Evolutionary conservation across 2,113 vertebrate species (phyloP), one percentile per base, ranked within the genome.

Genomic region (Eonycteris spelaea): DNA sequence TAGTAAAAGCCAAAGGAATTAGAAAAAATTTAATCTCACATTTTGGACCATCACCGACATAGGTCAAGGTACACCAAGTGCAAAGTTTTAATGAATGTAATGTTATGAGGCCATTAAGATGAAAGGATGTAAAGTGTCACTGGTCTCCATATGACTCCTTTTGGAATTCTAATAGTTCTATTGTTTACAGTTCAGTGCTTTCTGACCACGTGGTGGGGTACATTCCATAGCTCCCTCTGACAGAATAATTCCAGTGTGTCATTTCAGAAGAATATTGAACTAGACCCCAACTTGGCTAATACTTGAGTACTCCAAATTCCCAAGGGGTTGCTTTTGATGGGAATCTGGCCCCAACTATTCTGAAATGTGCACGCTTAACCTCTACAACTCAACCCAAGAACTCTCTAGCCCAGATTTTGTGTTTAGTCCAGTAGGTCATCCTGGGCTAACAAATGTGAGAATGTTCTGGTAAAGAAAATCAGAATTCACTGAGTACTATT

Each of bases 211-310:
- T 68, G 86, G 48, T 75, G 24, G 68, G 71, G 68, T 92, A 79
- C 94, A 97, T 97, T 97, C 96, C 97, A 90, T 24, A 92, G 96
- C 79, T 86, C 71, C 84, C 79, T 83, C 95, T 92, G 96, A 95
- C 95, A 85, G 91, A 94, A 96, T 97, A 87, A 96, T 95, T 97
- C 96, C 97, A 96, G 67, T 97, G 95, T 97, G 97, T 96, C 96
- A 96, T 90, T 97, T 93, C 93, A 92, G 94, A 96, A 94, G 91
- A 97, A 97, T 95, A 97, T 43, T 96, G 96, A 97, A 97, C 97
- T 96, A 91, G 97, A 93, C 96, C 94, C 75, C 80, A 84, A 93
- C 82, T 97, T 96, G 97, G 96, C 97, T 90, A 95, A 95, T 87
- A 77, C 55, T 91, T 84, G 85, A 97, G 95, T 45, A 73, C 95